Conservation (phyloP, 2,797 vertebrate species). For the Chelmon rostratus region DNA sequence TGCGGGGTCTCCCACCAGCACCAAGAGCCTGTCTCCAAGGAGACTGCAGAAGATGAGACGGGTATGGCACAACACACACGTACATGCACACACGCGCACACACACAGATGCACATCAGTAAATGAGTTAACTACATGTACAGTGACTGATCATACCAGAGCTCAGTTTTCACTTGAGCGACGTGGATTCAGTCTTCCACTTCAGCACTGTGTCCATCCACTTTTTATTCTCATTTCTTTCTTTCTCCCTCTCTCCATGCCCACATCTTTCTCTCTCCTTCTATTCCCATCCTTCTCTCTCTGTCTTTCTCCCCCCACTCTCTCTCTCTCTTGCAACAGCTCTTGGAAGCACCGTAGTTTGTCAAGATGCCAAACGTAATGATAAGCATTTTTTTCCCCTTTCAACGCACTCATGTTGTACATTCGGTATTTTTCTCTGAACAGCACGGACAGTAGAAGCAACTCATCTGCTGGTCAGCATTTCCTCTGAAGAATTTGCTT, state of each 20-base stretch:
- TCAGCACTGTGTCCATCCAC: conserved; percentile 48
- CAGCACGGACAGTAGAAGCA: conserved; percentile 72
- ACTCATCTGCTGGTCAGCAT: conserved; percentile 83
- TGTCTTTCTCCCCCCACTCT: neutral
- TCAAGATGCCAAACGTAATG: conserved; percentile 78
- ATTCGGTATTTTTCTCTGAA: conserved; percentile 68
- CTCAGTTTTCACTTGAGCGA: conserved; percentile 61
- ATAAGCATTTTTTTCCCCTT: conserved; percentile 73
- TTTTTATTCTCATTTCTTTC: conserved; percentile 28
- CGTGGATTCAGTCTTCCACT: conserved; percentile 55
- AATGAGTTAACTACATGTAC: conserved; percentile 64
- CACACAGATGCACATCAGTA: conserved; percentile 61
- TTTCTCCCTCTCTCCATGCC: conserved; percentile 8
- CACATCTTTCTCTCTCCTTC: conserved; percentile 19
- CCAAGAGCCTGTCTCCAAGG: conserved; percentile 88
- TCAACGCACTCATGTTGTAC: conserved; percentile 61
- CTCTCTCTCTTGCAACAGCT: conserved; percentile 46
- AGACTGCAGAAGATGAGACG: conserved; percentile 86
- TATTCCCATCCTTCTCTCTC: conserved; percentile 8
- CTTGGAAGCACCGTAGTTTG: conserved; percentile 74
- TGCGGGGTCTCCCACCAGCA: conserved; percentile 88
- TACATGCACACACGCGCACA: no score
- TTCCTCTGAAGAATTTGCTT: conserved; percentile 80
- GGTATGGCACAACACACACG: conserved; percentile 70
- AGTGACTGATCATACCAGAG: conserved; percentile 58